These are phyloP conservation scores for Noturus placidus DNA, from an alignment of 2,113 vertebrate species.

Conservation along the genomic window DNA sequence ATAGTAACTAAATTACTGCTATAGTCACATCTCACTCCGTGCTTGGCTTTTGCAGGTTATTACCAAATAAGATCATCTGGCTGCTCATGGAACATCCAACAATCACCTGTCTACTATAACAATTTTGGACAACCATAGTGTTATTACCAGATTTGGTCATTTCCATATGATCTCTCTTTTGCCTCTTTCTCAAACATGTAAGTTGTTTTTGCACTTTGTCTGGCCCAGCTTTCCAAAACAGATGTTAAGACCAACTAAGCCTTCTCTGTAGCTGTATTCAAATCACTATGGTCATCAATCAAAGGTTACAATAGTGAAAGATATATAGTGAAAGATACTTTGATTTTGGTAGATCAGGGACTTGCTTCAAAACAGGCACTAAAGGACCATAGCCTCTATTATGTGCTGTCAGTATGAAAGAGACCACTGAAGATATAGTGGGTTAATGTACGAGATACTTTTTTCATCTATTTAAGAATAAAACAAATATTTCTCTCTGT, in stretches of 20 bases:
- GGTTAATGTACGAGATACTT: conserved; percentile 49
- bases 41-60: not conserved
- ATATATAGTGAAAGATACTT: too few relatives aligned
- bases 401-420: conserved; percentile 4
- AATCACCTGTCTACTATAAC: not conserved
- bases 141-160: not conserved
- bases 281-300: not conserved
- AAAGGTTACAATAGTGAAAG: conserved; percentile 1
- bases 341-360: not conserved
- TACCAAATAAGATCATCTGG: not conserved
- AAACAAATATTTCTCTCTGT: conserved; percentile 59
- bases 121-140: not conserved
- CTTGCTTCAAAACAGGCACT: not conserved
- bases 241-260: not conserved
- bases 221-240: not conserved
- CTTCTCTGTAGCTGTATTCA: not conserved
- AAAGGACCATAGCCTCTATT: not conserved
- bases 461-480: conserved; percentile 73
- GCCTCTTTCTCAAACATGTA: not conserved
- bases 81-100: not conserved
- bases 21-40: not conserved
- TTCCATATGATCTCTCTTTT: not conserved
- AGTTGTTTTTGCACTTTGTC: not conserved
- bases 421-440: conserved; percentile 24
- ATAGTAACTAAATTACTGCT: too few relatives aligned